Base-by-base conservation (phyloP, 2,888 invertebrate genomes). In the Enchytraeus crypticus region DNA sequence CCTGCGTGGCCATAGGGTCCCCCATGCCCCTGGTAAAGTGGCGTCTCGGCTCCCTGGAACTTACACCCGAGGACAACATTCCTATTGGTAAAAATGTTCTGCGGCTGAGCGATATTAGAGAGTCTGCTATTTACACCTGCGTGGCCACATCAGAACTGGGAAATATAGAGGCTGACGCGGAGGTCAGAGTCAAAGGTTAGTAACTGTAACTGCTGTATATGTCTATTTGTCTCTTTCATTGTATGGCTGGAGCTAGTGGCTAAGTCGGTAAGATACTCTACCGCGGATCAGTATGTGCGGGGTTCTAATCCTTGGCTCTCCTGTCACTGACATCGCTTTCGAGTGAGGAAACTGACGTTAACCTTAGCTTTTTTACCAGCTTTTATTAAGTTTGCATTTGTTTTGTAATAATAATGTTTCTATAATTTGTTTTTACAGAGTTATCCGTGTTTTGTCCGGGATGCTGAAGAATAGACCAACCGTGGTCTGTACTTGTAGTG, bases 81-180 rank as follows among this genome's bases (percentile, higher is more conserved):
- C 82, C 82, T 3, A 80, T 83, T 59, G 83, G 83, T 27, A 86
- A 87, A 63, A 97, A 96, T 80, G 88, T 91, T 18, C 84, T 98
- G 51, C 85, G 86, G 72, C 80, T 98, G 68, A 87, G 85, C 57
- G 87, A 92, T 75, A 89, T 98, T 67, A 85, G 88, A 71, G 88
- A 92, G 76, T 90, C 92, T 0, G 90, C 89, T 26, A 97, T 96
- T 82, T 98, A 92, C 82, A 97, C 96, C 0, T 98, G 97, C 78
- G 88, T 92, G 65, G 97, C 97, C 0, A 89, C 90, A 59, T 93
- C 93, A 74, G 91, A 90, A n/a, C 84, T 97, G 60, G 96, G 93
- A 51, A 87, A 89, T 73, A 92, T 96, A 65, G 92, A 93, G 75
- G 85, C 88, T 2, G 85, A 86, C 0, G 88, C 92, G 18, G 85